Base-by-base conservation (phyloP, 1,140 invertebrate genomes). In the Ctenoplectra terminalis region DNA sequence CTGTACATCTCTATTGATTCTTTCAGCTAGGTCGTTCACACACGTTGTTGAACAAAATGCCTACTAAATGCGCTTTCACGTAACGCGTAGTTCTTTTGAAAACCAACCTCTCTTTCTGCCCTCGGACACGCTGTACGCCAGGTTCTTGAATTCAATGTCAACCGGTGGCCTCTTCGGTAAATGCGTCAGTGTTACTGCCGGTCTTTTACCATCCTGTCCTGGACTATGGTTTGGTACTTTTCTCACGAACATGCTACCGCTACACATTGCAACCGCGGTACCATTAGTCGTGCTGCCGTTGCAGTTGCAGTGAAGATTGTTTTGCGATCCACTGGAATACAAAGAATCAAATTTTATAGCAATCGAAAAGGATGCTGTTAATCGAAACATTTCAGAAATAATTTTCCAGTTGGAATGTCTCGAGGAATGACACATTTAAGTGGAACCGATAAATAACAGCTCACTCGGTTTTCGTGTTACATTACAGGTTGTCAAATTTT, bases 81-180 rank as follows among this genome's bases (percentile, higher is more conserved):
- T 20, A 20, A 48, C 6, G 31, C 6, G 23, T 29, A 5, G 23
- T 34, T 46, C 4, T 61, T 17, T n/a, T 34, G 26, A 34, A 52
- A 58, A 78, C 81, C 86, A 85, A 95, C 97, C 97, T 92, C 96
- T 95, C 90, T 96, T 95, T 84, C 96, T 95, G 31, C 97, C 97
- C 87, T 97, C 97, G 69, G 97, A 96, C 20, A 98, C 97, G 31
- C 97, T 97, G 93, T 98, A 98, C 15, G 96, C 96, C 48, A 98
- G 94, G 90, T 98, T 96, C 69, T 95, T 95, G 93, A 98, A 98
- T 93, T 97, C 96, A 81, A 98, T 97, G 91, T 98, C 97, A 48
- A 98, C 97, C 61, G 97, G 97, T 43, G 97, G 97, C 61, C 97
- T 95, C 89, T 97, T 96, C 2, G 97, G 96, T 66, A 98, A 94